phyloP scores from a whole-genome alignment of 2,888 invertebrate genomes.

The Alentia gelatinosa region DNA sequence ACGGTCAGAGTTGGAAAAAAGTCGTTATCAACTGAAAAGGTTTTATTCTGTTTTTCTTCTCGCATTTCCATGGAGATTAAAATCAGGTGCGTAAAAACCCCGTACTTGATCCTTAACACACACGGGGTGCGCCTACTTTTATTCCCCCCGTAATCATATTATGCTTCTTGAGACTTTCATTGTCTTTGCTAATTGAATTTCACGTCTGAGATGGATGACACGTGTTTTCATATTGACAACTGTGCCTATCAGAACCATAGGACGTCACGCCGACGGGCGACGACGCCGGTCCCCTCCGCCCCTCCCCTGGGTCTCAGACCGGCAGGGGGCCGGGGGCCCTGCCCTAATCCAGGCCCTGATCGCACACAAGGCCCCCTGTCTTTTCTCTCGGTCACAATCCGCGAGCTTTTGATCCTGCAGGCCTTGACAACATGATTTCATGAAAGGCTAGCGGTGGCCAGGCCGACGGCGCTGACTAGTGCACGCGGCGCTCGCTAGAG shows the following conservation, averaged over 20 bases:
- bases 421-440: slow-evolving; percentile 17
- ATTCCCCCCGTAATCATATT: neutral
- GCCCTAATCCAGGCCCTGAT: neutral
- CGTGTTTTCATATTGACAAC: slow-evolving; percentile 1
- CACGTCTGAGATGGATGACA: slow-evolving; percentile 13
- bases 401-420: neutral
- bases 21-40: too few relatives aligned
- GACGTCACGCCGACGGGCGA: neutral
- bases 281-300: too few relatives aligned
- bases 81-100: neutral
- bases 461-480: neutral
- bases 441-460: neutral
- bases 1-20: too few relatives aligned
- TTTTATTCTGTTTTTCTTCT: too few relatives aligned
- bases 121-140: neutral
- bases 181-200: slow-evolving; percentile 16
- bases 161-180: slow-evolving; percentile 2
- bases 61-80: neutral
- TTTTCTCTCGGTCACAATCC: slow-evolving; percentile 7
- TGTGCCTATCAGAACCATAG: neutral
- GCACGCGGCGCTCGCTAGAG: neutral
- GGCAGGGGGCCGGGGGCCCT: neutral
- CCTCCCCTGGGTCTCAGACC: neutral
- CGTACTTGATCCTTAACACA: neutral
- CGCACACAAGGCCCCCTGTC: neutral